Percentiles rank a stretch among this genome's conserved stretches.
These are phyloP conservation scores for Symphodus melops DNA, from an alignment of 2,113 vertebrate species.

Conservation along the genomic window DNA sequence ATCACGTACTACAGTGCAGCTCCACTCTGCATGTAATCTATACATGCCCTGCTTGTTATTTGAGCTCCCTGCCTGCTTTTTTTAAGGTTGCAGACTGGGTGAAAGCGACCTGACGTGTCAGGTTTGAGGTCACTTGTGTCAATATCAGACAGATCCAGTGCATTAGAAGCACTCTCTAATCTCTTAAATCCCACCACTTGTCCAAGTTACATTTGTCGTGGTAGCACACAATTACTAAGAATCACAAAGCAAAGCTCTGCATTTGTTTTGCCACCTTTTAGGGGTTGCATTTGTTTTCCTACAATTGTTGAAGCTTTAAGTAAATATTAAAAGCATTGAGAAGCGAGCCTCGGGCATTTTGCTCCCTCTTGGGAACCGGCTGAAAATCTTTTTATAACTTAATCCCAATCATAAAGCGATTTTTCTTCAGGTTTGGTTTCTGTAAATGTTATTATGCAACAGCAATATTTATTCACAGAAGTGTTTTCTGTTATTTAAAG, in stretches of 20 bases:
- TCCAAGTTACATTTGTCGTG: conserved; percentile 52
- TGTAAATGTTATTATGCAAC: not conserved
- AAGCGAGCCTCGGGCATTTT: conserved; percentile 6
- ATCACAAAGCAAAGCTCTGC: conserved; percentile 30
- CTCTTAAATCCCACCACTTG: conserved; percentile 56
- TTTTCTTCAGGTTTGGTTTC: not conserved
- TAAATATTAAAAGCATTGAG: conserved; percentile 16
- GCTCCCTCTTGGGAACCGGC: not conserved
- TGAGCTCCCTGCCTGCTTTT: conserved; percentile 37
- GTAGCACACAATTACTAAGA: conserved; percentile 41
- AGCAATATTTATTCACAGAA: not conserved
- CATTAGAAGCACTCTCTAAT: conserved; percentile 56
- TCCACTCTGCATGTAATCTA: conserved; percentile 3
- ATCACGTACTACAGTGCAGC: conserved; percentile 19
- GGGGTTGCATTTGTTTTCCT: conserved; percentile 13
- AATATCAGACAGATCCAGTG: conserved; percentile 40
- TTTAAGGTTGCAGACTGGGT: conserved; percentile 14
- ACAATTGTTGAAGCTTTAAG: not conserved
- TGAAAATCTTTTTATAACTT: not conserved
- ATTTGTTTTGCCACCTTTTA: conserved; percentile 44
- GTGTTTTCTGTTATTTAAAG: not conserved
- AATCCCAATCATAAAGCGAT: not conserved
- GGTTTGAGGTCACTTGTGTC: conserved; percentile 63
- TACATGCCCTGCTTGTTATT: conserved; percentile 24
- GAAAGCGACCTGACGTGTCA: conserved; percentile 47